Conservation (phyloP, 2,888 invertebrate species). For the Eurytoma californica region DNA sequence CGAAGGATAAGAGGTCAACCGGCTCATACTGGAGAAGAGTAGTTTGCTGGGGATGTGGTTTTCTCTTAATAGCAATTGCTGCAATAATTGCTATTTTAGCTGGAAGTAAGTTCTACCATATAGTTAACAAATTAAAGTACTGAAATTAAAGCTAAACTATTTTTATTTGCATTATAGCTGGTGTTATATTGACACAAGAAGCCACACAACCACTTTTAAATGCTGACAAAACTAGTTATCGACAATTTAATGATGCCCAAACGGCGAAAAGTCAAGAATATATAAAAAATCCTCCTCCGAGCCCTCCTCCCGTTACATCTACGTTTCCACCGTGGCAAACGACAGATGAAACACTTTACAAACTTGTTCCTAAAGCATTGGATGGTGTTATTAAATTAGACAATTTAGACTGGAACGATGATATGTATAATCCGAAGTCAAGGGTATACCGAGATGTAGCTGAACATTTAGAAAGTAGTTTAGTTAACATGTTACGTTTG, state of each 20-base stretch:
- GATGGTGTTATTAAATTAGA: constrained; percentile 83
- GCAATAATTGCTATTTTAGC: constrained; percentile 85
- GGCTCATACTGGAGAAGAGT: constrained; percentile 80
- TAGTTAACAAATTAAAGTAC: neutral
- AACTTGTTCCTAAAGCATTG: constrained; percentile 81
- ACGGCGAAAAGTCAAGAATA: constrained; percentile 74
- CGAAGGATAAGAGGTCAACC: constrained; percentile 86
- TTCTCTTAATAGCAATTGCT: constrained; percentile 80
- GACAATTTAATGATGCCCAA: constrained; percentile 79
- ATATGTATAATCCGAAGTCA: constrained; percentile 79
- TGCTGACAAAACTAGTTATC: constrained; percentile 74
- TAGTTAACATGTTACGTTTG: constrained; percentile 76
- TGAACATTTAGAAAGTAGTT: constrained; percentile 78
- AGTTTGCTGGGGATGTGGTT: constrained; percentile 83
- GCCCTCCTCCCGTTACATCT: constrained; percentile 70
- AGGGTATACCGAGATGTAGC: constrained; percentile 80
- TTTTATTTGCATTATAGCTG: constrained; percentile 77
- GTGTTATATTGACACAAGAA: constrained; percentile 81
- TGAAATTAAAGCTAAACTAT: neutral
- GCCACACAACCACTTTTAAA: constrained; percentile 76
- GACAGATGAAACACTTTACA: constrained; percentile 68
- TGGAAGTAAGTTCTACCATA: constrained; percentile 79
- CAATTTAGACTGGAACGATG: constrained; percentile 80
- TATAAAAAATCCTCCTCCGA: constrained; percentile 70
- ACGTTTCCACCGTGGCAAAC: constrained; percentile 70